Evolutionary conservation across 2,113 vertebrate genomes (phyloP).

Genomic region (Psettodes erumei): DNA sequence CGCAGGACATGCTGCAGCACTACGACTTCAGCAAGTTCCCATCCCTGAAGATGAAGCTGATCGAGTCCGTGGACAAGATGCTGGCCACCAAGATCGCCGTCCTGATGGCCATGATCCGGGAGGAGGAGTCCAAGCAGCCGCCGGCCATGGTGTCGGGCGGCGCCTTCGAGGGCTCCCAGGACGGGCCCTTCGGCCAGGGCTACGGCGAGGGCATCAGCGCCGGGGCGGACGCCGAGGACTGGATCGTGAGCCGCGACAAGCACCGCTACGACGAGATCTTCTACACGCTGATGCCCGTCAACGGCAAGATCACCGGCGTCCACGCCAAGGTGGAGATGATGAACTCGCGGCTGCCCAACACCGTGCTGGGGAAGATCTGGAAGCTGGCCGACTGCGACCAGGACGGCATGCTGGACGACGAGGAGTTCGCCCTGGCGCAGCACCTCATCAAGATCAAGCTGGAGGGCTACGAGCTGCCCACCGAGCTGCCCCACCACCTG

Average conservation of each 20-base stretch:
- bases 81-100: constrained; percentile 90
- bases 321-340: constrained; percentile 98
- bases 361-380: constrained; percentile 97
- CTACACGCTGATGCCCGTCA: constrained; percentile 93
- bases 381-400: constrained; percentile 94
- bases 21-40: constrained; percentile 98
- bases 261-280: constrained; percentile 97
- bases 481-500: constrained; percentile 88
- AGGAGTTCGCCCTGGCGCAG: constrained; percentile 96
- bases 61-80: constrained; percentile 97
- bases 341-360: constrained; percentile 95
- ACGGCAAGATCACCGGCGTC: constrained; percentile 94
- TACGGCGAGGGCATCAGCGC: constrained; percentile 96
- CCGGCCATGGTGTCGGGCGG: constrained; percentile 89
- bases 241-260: constrained; percentile 96
- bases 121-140: constrained; percentile 91
- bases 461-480: constrained; percentile 94
- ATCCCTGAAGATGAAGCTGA: constrained; percentile 93
- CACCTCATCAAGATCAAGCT: constrained; percentile 97
- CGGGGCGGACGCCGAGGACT: constrained; percentile 92
- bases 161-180: constrained; percentile 92
- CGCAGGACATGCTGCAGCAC: constrained; percentile 91
- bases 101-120: constrained; percentile 91
- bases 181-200: constrained; percentile 94
- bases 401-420: constrained; percentile 96